Evolutionary conservation across 2,113 vertebrate species (phyloP), one percentile per base, ranked within the genome.

Genomic region (Pavo muticus): DNA sequence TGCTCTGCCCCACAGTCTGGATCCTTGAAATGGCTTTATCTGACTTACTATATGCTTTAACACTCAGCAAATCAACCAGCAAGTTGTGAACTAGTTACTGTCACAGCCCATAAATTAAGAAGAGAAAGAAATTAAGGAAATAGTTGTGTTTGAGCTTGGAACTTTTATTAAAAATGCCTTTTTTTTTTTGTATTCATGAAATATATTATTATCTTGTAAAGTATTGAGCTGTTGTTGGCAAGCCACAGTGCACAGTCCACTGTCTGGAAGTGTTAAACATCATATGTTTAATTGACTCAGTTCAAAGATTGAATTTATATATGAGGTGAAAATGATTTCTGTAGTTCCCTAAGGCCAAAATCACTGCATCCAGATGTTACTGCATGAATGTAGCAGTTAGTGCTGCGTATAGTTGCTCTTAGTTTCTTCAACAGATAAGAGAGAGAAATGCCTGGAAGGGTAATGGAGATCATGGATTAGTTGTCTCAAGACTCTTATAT

Each of bases 301-400:
- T 74, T 59, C 14, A 56, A 84, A 75, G 35, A 42, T 21, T 78
- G 57, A 47, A 64, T 92, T 92, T 89, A 60, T 81, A 81, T 47
- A 73, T 91, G 61, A 94, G n/a, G 57, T 82, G 80, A 70, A 92
- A 96, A 92, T 91, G 10, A 35, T 18, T 93, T 76, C 54, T 80
- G 52, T 77, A 77, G 60, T 87, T 84, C 92, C 84, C 74, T 57
- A 18, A 87, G 74, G 69, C 35, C 44, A 52, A 63, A 82, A 44
- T 64, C 47, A 78, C 69, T 37, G 21, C 50, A 68, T 69, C 23
- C 77, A 72, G 84, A 77, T 50, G 87, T 89, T 4, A 3, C 24
- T 64, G 47, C 39, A 84, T 56, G 91, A 29, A 60, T 1, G 1
- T 5, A 45, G 47, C 69, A 88, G 37, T 29, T 0, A 0, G 21